Evolutionary conservation across 2,113 vertebrate species (phyloP).

Genomic region (Malurus melanocephalus): DNA sequence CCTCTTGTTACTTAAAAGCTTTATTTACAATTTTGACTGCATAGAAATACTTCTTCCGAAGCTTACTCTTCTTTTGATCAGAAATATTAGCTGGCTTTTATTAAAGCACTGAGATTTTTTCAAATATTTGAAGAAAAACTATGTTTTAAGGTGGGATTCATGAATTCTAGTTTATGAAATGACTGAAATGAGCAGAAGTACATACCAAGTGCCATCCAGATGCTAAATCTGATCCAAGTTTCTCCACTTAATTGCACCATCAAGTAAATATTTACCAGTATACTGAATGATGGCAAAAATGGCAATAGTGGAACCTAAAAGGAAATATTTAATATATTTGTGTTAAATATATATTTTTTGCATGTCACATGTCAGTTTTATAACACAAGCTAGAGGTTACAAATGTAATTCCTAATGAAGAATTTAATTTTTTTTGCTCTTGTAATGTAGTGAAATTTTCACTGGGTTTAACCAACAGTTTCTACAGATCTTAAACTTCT

Average conservation of each 20-base stretch:
- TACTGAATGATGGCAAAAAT: conserved; percentile 89
- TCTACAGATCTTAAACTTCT: neutral
- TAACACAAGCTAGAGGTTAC: neutral
- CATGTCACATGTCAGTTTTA: neutral
- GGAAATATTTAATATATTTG: neutral
- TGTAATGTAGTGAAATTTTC: neutral
- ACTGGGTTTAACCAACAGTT: neutral
- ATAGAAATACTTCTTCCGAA: neutral
- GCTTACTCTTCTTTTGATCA: neutral
- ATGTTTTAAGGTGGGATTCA: neutral
- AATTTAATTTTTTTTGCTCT: neutral
- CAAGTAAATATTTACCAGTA: conserved; percentile 95
- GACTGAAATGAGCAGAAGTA: conserved; percentile 2
- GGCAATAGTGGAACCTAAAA: conserved; percentile 90
- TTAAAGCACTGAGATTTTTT: neutral
- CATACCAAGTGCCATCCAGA: conserved; percentile 95
- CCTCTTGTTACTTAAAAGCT: neutral
- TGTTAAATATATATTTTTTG: neutral
- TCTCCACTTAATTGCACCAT: conserved; percentile 95
- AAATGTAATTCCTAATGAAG: neutral
- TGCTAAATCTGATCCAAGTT: conserved; percentile 94
- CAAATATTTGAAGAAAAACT: neutral
- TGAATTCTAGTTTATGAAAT: neutral
- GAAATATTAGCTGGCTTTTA: neutral
- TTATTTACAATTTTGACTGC: neutral